These are phyloP conservation scores for Chionodraco myersi DNA, from an alignment of 2,113 vertebrate genomes.

Conservation along the genomic window DNA sequence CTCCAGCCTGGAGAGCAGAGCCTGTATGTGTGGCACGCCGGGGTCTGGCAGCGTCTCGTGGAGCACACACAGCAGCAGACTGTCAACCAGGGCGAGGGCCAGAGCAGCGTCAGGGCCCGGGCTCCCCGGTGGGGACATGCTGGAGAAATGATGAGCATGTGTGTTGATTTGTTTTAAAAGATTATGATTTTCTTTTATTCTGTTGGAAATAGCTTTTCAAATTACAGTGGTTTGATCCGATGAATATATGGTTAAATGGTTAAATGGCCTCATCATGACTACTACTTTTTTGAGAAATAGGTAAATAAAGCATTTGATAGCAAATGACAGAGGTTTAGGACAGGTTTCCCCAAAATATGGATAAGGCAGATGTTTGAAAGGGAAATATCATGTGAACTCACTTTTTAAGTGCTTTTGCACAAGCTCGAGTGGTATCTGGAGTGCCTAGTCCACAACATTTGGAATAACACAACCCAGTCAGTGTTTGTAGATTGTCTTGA, in stretches of 20 bases:
- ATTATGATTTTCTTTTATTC: background rate
- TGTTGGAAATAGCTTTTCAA: background rate
- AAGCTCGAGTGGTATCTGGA: too few species aligned
- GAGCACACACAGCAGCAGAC: slow-evolving; percentile 78
- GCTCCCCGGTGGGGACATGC: slow-evolving; percentile 8
- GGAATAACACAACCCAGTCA: too few species aligned
- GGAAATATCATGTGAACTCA: background rate
- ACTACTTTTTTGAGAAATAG: background rate
- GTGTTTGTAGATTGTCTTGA: too few species aligned
- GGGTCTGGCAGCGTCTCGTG: slow-evolving; percentile 76
- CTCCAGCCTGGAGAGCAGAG: slow-evolving; percentile 75
- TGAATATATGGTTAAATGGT: too few species aligned
- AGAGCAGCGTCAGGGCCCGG: background rate
- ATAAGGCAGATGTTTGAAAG: background rate
- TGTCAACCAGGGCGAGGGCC: slow-evolving; percentile 64
- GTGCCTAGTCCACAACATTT: too few species aligned
- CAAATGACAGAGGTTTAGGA: background rate
- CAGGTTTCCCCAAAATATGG: background rate
- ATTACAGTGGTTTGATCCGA: background rate
- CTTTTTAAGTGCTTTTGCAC: too few species aligned
- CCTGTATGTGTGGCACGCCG: slow-evolving; percentile 59
- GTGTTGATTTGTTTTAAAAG: too few species aligned
- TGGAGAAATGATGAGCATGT: slow-evolving; percentile 36
- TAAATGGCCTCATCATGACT: background rate
- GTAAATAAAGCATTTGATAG: background rate